Evolutionary conservation across 2,888 invertebrate genomes (phyloP), one percentile per base, ranked within the genome.

Genomic region (Calliphora vomitoria): DNA sequence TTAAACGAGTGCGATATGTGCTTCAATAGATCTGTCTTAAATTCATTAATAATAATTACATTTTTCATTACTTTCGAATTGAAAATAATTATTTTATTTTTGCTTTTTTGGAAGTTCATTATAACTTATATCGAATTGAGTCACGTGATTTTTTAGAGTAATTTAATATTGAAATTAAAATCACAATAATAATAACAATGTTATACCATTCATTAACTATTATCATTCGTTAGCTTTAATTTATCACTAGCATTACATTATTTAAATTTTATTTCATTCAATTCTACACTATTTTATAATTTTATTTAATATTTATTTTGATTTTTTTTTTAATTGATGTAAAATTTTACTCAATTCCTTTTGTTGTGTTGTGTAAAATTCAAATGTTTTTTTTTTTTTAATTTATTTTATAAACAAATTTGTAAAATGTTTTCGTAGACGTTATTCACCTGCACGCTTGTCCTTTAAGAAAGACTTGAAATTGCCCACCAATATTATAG

Each of bases 401-500:
- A 82, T 66, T 88, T 84, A 60, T 86, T 90, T 89, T 90, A 91
- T 90, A 88, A 89, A 90, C 89, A 89, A 53, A 78, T 5, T 85
- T 87, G 82, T 87, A 82, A 85, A 85, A 90, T 90, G 89, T 91
- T 90, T 89, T 89, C 92, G 91, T 96, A 97, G 97, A 95, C 97
- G 97, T 94, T 97, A 96, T 95, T 97, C 97, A 95, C 96, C 97
- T 92, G 96, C 95, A 95, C 95, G 97, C 94, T 95, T 97, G 94
- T 97, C 97, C 93, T 95, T 97, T 94, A 96, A 96, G 94, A 97
- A 97, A 95, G 96, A 97, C 94, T 95, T 97, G 95, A 96, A 96
- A 95, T 95, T 96, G 92, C 95, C 96, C 91, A 96, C 96, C 93
- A 96, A 96, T 93, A 95, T 97, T 93, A 95, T 97, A 94, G 97